Evolutionary conservation across 2,113 vertebrate genomes (phyloP).

Genomic region (Amphiprion ocellaris): DNA sequence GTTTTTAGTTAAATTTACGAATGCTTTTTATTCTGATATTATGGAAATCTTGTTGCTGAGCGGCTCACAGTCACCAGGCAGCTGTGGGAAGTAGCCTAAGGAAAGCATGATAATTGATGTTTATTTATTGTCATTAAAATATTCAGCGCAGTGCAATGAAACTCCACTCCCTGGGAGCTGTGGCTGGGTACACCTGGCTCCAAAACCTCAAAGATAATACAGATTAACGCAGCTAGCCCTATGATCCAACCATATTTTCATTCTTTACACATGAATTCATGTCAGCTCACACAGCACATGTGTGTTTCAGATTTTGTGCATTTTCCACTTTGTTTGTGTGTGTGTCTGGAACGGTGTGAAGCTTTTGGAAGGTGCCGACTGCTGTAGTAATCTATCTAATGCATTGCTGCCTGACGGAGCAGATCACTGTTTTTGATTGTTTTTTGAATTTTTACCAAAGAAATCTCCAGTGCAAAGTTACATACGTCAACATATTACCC

Average conservation of each 20-base stretch:
- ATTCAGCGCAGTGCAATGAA: constrained; percentile 59
- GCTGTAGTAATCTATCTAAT: background rate
- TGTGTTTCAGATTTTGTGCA: background rate
- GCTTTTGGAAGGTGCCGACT: background rate
- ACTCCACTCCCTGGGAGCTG: constrained; percentile 38
- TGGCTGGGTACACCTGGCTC: constrained; percentile 64
- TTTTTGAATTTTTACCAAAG: too few species aligned
- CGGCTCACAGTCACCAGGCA: constrained; percentile 35
- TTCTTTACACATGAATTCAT: constrained; percentile 13
- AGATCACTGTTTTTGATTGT: too few species aligned
- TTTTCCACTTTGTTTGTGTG: constrained; percentile 6
- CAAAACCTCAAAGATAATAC: constrained; percentile 64
- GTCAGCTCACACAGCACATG: background rate
- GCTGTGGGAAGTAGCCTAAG: constrained; percentile 56
- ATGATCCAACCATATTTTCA: constrained; percentile 9
- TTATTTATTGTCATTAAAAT: constrained; percentile 79
- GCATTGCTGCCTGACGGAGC: too few species aligned
- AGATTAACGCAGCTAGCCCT: constrained; percentile 3
- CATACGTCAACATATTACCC: background rate
- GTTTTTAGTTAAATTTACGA: constrained; percentile 4
- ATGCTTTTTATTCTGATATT: constrained; percentile 26
- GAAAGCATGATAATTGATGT: constrained; percentile 79
- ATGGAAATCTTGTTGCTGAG: constrained; percentile 27
- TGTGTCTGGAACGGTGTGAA: background rate
- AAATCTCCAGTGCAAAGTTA: background rate